A percentile compares a stretch with the other conserved stretches of the same genome.
Evolutionary conservation across 2,113 vertebrate genomes (phyloP).

Genomic region (Odocoileus hemionus): DNA sequence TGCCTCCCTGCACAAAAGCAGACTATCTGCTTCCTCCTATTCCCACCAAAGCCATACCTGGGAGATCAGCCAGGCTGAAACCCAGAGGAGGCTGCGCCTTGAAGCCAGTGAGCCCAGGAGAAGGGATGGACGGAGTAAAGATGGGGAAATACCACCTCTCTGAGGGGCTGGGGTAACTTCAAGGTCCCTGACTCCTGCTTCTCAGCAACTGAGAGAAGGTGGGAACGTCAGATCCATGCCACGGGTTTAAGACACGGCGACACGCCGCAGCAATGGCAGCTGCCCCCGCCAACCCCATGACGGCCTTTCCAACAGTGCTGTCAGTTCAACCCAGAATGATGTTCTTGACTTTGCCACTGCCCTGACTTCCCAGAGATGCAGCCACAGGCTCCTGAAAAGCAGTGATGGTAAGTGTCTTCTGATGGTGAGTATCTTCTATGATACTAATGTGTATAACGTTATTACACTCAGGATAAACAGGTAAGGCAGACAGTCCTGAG

Average conservation of each 20-base stretch:
- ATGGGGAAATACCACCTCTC: background rate
- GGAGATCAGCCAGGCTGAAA: background rate
- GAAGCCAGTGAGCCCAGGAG: background rate
- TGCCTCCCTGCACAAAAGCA: background rate
- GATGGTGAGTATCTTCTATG: background rate
- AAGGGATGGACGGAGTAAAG: too few relatives aligned
- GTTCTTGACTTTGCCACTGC: background rate
- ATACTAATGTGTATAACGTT: background rate
- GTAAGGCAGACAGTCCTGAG: background rate
- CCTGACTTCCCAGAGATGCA: background rate
- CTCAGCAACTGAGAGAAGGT: fast-evolving
- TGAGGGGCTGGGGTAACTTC: too few relatives aligned
- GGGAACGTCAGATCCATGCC: background rate
- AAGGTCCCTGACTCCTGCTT: background rate
- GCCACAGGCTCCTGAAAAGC: background rate
- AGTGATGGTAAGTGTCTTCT: fast-evolving
- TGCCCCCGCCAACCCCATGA: background rate
- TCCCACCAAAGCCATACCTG: background rate
- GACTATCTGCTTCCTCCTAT: background rate
- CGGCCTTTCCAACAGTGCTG: fast-evolving
- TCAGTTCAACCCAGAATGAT: background rate
- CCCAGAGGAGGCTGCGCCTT: background rate
- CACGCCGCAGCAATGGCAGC: too few relatives aligned
- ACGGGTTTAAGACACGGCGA: background rate
- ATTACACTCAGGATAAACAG: background rate